Evolutionary conservation across 2,888 invertebrate species (phyloP), one percentile per base, ranked within the genome.

Genomic region (Hemaris fuciformis): DNA sequence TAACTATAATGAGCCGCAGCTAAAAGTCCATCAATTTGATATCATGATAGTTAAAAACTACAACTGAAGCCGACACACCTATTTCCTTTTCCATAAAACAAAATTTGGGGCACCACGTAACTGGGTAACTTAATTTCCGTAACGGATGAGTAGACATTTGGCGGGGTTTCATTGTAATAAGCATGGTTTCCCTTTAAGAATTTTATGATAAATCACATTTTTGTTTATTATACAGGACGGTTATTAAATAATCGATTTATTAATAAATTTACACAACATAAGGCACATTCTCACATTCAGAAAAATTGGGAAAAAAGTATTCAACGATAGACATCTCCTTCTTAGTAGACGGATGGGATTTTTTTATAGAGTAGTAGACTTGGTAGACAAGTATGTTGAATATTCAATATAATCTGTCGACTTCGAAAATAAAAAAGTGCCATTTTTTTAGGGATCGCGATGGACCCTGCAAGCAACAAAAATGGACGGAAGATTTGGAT

Each of bases 391-490:
- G n/a, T n/a, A n/a, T n/a, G n/a, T n/a, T n/a, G n/a, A n/a, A n/a
- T n/a, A n/a, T n/a, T n/a, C 3, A 1, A 22, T 22, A 22, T 3
- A 5, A 7, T 6, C 8, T 5, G 10, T 8, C 6, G 10, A 31
- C 10, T 27, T 3, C 2, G 13, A 53, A 15, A 27, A 13, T 31
- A 3, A 34, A 3, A 34, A 2, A 5, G n/a, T 58, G 10, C 7
- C 8, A 25, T 22, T 64, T 23, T 73, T 73, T 10, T 68, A 95
- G 94, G 97, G 96, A 6, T 96, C 96, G 1, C 89, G 95, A 25
- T 97, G 97, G 97, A 96, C 96, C 0, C 93, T 97, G 66, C 97
- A 97, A 90, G 97, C 97, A 0, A 94, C 95, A 0, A 93, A 94
- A 74, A 97, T 97, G 97, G 93, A 95, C 71, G 96, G 97, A 0